Percentiles rank a stretch among this genome's conserved stretches.
Evolutionary conservation across 2,113 vertebrate species (phyloP).

Genomic region (Irena cyanogastra): DNA sequence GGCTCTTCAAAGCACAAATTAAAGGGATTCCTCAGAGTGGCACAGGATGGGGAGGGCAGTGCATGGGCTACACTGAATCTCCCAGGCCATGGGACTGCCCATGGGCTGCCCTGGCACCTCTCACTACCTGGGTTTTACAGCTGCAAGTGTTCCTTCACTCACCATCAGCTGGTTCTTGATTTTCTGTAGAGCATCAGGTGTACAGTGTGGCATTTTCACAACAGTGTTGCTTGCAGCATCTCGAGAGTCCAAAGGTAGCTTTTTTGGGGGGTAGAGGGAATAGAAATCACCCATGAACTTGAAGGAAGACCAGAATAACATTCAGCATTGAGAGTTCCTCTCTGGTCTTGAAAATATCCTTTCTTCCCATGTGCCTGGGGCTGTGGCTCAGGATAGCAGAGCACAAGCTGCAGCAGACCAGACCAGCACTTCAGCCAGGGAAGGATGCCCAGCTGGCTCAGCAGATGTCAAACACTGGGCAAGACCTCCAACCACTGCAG

Average conservation of each 20-base stretch:
- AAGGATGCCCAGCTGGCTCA: rapidly evolving
- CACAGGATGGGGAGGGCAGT: background rate
- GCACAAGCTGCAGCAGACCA: background rate
- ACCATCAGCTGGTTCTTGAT: background rate
- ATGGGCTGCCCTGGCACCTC: background rate
- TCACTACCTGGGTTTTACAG: background rate
- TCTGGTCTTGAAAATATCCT: background rate
- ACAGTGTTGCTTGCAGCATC: background rate
- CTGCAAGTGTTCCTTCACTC: background rate
- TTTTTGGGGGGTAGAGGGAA: background rate
- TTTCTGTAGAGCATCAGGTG: background rate
- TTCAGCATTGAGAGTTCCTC: background rate
- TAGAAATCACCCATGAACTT: background rate
- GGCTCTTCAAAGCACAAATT: background rate
- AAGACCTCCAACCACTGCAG: background rate
- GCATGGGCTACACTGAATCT: background rate
- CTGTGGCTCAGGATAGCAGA: background rate
- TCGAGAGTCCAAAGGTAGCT: background rate
- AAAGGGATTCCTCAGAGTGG: background rate
- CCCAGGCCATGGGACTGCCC: background rate
- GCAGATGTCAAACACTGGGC: rapidly evolving
- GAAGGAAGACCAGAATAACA: background rate
- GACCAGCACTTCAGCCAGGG: background rate
- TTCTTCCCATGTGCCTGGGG: background rate
- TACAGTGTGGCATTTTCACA: background rate